These are phyloP conservation scores for Mizuhopecten yessoensis DNA, from an alignment of 1,140 invertebrate species.

Conservation along the genomic window DNA sequence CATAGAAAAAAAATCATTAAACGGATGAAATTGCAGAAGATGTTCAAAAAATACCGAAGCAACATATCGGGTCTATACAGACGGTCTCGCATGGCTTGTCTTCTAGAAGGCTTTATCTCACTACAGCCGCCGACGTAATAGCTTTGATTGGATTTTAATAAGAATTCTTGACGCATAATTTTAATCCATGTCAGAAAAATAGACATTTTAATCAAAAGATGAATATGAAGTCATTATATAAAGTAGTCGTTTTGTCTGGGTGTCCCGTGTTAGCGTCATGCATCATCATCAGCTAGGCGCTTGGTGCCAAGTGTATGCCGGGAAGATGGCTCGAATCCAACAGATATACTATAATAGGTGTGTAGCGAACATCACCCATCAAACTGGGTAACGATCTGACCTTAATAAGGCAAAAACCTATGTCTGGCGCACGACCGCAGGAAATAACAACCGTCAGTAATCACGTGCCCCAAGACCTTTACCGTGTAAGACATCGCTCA, in stretches of 20 bases:
- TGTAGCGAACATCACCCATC: slow-evolving; percentile 22
- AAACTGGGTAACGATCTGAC: slow-evolving; percentile 1
- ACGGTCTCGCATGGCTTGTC: neutral
- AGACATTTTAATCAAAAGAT: slow-evolving; percentile 36
- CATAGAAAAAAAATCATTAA: neutral
- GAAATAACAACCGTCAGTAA: neutral
- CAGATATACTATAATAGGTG: slow-evolving; percentile 27
- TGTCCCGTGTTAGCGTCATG: neutral
- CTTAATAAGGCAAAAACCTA: slow-evolving; percentile 38
- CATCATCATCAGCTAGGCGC: slow-evolving; percentile 36
- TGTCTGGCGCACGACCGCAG: slow-evolving; percentile 16
- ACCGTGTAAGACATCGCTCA: slow-evolving; percentile 1
- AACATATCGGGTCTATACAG: neutral
- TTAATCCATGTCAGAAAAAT: slow-evolving; percentile 35
- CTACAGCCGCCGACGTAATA: neutral
- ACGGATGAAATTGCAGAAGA: neutral
- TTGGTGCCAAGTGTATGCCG: slow-evolving; percentile 30
- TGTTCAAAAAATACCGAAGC: neutral
- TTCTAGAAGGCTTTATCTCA: neutral
- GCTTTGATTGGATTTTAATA: slow-evolving; percentile 10
- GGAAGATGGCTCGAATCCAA: slow-evolving; percentile 31
- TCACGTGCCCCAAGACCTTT: slow-evolving; percentile 11
- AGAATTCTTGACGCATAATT: slow-evolving; percentile 1
- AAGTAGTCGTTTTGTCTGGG: slow-evolving; percentile 32
- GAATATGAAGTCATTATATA: slow-evolving; percentile 36